Base-by-base conservation (phyloP, 2,113 vertebrate species). In the Phrynosoma blainvillii region DNA sequence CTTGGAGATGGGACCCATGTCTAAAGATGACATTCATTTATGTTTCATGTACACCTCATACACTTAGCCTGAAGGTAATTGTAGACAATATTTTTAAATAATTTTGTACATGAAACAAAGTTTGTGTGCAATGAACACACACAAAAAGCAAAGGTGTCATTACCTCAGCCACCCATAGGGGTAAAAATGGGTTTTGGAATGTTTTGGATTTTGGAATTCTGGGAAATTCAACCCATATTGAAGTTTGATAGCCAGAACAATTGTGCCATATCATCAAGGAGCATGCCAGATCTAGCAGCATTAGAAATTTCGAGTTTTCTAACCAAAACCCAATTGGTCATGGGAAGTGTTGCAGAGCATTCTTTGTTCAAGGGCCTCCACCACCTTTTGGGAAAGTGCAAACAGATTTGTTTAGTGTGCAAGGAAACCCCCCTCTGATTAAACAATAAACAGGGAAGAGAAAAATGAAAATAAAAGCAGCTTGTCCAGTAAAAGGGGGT, bases 381-480 rank as follows among this genome's bases (percentile, higher is more conserved):
- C 8, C 13, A 6, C 16, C 62, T 74, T 77, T 52, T 54, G 65
- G 73, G 40, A 91, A 92, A 90, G 32, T 54, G 54, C 82, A 74
- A 2, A 8, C 1, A n/a, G 84, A 65, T 91, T 89, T 91, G 77
- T 82, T 76, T 54, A 80, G 87, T 0, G 0, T 21, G 56, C 70
- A 25, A 84, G 54, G 82, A 86, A 90, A 54, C 14, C 9, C 52
- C 54, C 71, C 11, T 81, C 82, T 47, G 12, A 0, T 52, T 65
- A 52, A 2, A 62, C 80, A 21, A 77, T 0, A 0, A 91, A 11
- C 14, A 78, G 56, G 86, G 56, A 84, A 59, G 75, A 80, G 36
- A 36, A 80, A 70, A 88, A 56, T 23, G 83, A 32, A 79, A 88
- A 90, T 54, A 20, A 76, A 87, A 91, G 84, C 85, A 6, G 71